Conservation (phyloP, 2,888 invertebrate species). For the Germaria angustata region DNA sequence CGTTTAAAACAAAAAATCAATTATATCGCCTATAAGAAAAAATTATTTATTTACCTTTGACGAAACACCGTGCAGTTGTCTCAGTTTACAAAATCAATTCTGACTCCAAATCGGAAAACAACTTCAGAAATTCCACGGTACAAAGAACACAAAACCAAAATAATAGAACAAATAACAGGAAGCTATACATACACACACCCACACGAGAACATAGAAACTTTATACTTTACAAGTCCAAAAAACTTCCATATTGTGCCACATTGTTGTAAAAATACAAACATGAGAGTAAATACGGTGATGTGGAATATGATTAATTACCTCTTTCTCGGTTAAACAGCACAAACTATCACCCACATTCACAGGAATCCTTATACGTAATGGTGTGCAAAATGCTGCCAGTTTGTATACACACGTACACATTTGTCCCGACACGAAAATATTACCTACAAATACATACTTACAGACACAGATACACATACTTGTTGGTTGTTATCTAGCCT, state of each 20-base stretch:
- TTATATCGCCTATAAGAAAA: no score
- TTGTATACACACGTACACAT: neutral
- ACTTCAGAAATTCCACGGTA: no score
- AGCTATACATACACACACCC: neutral
- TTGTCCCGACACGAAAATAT: neutral
- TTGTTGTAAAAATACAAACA: neutral
- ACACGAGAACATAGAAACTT: no score
- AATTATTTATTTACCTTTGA: no score
- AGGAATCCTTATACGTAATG: no score
- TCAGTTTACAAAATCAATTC: no score
- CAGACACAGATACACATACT: neutral
- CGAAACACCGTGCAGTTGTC: no score
- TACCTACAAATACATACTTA: neutral
- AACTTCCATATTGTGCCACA: no score
- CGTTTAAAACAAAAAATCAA: no score
- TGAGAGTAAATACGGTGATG: slow-evolving; percentile 10
- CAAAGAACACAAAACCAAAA: neutral
- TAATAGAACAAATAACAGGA: neutral
- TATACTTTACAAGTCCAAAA: no score
- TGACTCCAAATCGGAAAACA: no score
- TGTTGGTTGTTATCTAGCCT: slow-evolving; percentile 38
- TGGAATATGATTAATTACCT: slow-evolving; percentile 56
- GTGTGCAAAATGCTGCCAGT: no score
- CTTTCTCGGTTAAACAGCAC: slow-evolving; percentile 27
- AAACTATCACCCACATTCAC: neutral